Evolutionary conservation across 2,797 vertebrate species (phyloP), one percentile per base, ranked within the genome.

Genomic region (Siniperca undulata): DNA sequence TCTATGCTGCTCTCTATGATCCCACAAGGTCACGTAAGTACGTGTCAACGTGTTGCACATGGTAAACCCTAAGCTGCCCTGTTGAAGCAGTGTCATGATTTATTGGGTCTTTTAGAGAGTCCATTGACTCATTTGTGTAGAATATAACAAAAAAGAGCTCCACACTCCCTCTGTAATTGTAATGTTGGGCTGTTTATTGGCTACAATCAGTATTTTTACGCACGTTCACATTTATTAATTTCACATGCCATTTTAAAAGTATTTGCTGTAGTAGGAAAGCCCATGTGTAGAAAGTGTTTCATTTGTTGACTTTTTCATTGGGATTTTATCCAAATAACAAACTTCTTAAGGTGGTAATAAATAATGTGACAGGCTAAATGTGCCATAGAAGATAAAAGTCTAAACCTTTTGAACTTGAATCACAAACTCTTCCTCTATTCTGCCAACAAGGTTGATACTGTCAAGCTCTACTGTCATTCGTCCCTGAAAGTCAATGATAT

Each of bases 401-500:
- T n/a, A 30, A 70, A 48, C 40, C 6, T 30, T 48, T 71, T 70
- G 4, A 71, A 61, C 61, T 38, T 27, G 5, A 81, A 55, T 61
- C 0, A 27, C 52, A 50, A 46, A 74, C 55, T 53, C 24, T n/a
- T 65, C 34, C 24, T 70, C 74, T 62, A 0, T 68, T n/a, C 24
- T 53, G 10, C 64, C 20, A 19, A 70, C 52, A 75, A 67, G 53
- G 60, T 73, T 66, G 65, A 84, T 70, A 17, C 58, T 70, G 70
- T 84, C 74, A 71, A 65, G 59, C 42, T 55, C 44, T 1, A 6
- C 86, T 83, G 75, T 81, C 80, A 77, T 70, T 72, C 16, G 16
- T 78, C 60, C 62, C 78, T 76, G 76, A 67, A 70, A 60, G 73
- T 65, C 83, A 91, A 90, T 85, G 85, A 86, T 81, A 74, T 80